Evolutionary conservation across 2,888 invertebrate species (phyloP), one percentile per base, ranked within the genome.

Genomic region (Nomada fucata): DNA sequence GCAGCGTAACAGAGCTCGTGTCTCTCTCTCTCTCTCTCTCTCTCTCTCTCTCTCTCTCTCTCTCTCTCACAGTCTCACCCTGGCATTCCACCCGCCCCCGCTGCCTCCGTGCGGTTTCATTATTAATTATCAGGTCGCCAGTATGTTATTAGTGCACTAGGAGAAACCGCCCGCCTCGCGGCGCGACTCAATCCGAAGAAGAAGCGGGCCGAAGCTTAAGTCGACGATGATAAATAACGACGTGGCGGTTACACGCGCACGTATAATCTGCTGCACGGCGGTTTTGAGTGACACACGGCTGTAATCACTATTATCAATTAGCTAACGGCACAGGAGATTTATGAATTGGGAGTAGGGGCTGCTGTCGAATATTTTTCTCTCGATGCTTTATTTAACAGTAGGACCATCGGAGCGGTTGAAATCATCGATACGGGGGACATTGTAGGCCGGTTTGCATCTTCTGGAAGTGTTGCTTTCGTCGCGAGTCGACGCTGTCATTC

Each of bases 131-230:
- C 90, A 89, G 90, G 77, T 90, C 76, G 90, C 91, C 87, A 93
- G 91, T 90, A 91, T 93, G 91, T 93, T 93, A 93, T 93, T 93
- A 93, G 92, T 92, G 91, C 91, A 92, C 93, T 93, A 93, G 92
- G 90, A 91, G 92, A 92, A 92, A 92, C 91, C 92, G 91, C 90
- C 91, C 90, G 91, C 88, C 86, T 81, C 89, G 89, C 89, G 79
- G 79, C 79, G 79, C 79, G 81, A 80, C 82, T 82, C 77, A 74
- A 77, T 76, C 65, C 76, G 60, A 42, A 13, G 47, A 42, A 55
- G 50, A 44, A n/a, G 26, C 60, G 73, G 52, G 76, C 55, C 71
- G 83, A 82, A 84, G 85, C 87, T 90, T 88, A 91, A 92, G 90
- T 90, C 90, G 88, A 81, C 86, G 85, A 89, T 92, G 92, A 92